phyloP scores from a whole-genome alignment of 2,797 vertebrate species.

The Limosa lapponica region DNA sequence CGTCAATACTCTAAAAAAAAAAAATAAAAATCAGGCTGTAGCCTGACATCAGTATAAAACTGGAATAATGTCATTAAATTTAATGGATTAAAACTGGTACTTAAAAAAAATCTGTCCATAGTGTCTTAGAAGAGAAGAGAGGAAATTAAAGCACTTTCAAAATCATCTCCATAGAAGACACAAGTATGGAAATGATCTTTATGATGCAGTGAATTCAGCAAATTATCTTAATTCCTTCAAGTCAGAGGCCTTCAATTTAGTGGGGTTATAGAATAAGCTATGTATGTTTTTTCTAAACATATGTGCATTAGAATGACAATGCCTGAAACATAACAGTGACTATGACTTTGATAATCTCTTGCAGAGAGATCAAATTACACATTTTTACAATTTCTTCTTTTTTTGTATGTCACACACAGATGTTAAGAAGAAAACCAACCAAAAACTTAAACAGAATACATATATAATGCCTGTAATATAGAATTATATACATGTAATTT shows the following conservation, averaged over 20 bases:
- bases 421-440: background rate
- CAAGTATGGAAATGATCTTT: background rate
- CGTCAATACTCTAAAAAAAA: background rate
- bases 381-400: background rate
- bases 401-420: background rate
- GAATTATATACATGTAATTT: background rate
- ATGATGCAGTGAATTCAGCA: background rate
- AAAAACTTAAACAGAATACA: background rate
- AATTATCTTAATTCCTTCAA: background rate
- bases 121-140: background rate
- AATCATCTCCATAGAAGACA: background rate
- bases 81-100: background rate
- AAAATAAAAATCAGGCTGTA: background rate
- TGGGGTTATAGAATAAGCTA: background rate
- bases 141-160: background rate
- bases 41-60: background rate
- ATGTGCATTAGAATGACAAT: background rate
- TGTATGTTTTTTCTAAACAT: background rate
- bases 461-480: background rate
- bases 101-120: background rate
- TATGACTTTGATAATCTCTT: background rate
- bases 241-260: background rate
- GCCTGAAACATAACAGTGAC: background rate
- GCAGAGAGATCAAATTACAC: background rate
- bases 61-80: background rate